Evolutionary conservation across 2,888 invertebrate genomes (phyloP).

Genomic region (Loripinus fragilis): DNA sequence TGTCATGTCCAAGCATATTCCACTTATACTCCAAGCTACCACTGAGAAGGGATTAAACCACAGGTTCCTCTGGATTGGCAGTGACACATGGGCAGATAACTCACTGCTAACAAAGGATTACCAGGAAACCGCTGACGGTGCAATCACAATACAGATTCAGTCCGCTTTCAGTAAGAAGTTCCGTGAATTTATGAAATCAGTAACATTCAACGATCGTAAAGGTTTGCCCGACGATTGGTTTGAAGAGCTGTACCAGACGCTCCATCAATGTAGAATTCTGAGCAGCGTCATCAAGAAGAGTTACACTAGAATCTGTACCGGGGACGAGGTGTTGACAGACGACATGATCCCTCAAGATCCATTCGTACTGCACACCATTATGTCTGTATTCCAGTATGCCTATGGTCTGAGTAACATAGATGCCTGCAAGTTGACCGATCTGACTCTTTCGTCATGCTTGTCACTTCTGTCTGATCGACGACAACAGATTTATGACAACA

Average conservation of each 20-base stretch:
- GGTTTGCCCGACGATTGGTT: conserved; percentile 83
- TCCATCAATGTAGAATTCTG: conserved; percentile 80
- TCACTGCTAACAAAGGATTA: conserved; percentile 66
- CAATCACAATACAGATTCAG: conserved; percentile 75
- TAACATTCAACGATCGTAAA: conserved; percentile 78
- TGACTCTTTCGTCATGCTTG: conserved; percentile 70
- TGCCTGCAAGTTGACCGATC: conserved; percentile 63
- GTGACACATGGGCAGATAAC: conserved; percentile 76
- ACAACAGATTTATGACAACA: conserved; percentile 73
- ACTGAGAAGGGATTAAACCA: conserved; percentile 73
- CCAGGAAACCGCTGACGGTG: conserved; percentile 78
- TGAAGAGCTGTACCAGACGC: conserved; percentile 82
- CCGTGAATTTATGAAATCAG: conserved; percentile 72
- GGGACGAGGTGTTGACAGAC: conserved; percentile 73
- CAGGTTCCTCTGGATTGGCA: conserved; percentile 80
- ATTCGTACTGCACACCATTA: conserved; percentile 81
- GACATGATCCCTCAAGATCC: conserved; percentile 76
- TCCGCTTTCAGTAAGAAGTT: conserved; percentile 78
- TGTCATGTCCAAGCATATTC: conserved; percentile 75
- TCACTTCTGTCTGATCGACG: conserved; percentile 72
- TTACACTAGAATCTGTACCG: conserved; percentile 75
- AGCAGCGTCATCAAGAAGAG: conserved; percentile 71
- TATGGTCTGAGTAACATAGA: conserved; percentile 79
- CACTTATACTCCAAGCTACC: conserved; percentile 79
- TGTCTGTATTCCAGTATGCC: conserved; percentile 80